Percentiles rank a stretch among this genome's conserved stretches.
Conservation (phyloP, 2,113 vertebrate species). For the Merops nubicus region DNA sequence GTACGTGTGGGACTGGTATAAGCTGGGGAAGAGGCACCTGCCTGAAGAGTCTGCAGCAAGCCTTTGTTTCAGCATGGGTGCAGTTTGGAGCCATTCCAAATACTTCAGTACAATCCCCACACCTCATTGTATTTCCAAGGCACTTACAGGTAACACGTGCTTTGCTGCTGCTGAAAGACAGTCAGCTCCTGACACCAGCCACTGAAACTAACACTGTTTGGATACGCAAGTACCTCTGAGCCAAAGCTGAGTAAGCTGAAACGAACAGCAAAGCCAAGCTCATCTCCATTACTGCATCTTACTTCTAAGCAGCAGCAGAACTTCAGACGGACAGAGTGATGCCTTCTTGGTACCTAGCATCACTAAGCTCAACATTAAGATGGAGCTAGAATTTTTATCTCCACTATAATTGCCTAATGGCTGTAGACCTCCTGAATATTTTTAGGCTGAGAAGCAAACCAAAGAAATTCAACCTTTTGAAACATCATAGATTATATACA, state of each 20-base stretch:
- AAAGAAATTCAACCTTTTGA: background rate
- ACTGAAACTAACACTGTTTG: background rate
- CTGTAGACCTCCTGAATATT: background rate
- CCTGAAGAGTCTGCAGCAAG: background rate
- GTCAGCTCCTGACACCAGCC: background rate
- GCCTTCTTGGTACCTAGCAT: background rate
- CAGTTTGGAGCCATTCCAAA: conserved; percentile 24
- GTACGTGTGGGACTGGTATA: background rate
- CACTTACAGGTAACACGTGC: background rate
- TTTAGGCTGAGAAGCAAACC: background rate
- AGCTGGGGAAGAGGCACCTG: background rate
- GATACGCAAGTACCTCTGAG: background rate
- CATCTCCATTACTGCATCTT: background rate
- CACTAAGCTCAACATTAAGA: background rate
- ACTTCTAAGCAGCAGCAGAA: background rate
- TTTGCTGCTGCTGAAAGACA: conserved; percentile 16
- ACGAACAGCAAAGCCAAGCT: rapidly evolving
- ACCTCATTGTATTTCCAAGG: conserved; percentile 25
- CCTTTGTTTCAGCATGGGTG: background rate
- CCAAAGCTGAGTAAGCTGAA: background rate
- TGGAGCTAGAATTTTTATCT: background rate
- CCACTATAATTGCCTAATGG: background rate
- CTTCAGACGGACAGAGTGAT: background rate
- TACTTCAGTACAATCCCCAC: background rate
- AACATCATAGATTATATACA: background rate